Percentiles rank a stretch among this genome's conserved stretches.
phyloP scores from a whole-genome alignment of 92 coral and sea anemone genomes.

The Palythoa caribaeorum region DNA sequence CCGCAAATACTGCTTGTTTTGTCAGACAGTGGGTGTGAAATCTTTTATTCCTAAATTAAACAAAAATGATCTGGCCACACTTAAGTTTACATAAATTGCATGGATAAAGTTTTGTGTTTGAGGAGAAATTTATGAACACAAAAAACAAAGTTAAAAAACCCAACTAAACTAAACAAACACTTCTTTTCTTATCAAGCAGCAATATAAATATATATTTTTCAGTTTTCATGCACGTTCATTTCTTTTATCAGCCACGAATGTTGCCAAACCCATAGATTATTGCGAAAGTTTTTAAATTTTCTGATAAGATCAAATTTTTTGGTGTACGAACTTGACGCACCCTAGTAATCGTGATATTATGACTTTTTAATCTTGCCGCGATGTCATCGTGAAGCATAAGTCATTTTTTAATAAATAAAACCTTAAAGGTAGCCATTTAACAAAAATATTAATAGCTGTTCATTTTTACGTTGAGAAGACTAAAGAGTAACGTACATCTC shows the following conservation, averaged over 20 bases:
- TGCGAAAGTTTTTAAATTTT: neutral
- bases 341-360: neutral
- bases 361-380: neutral
- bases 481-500: neutral
- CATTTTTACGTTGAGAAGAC: neutral
- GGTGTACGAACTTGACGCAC: neutral
- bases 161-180: no score
- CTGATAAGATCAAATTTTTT: slow-evolving; percentile 4
- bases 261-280: neutral
- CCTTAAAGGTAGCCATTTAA: neutral
- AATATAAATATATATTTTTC: no score
- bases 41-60: no score
- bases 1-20: no score
- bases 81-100: no score
- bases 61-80: no score
- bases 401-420: neutral
- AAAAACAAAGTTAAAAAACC: no score
- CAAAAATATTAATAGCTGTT: neutral
- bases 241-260: neutral
- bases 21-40: no score
- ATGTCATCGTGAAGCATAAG: neutral
- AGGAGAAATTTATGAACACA: no score
- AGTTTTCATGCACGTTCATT: no score
- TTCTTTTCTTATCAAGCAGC: no score
- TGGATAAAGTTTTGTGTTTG: no score